Evolutionary conservation across 2,888 invertebrate genomes (phyloP).

Genomic region (Pocota personata): DNA sequence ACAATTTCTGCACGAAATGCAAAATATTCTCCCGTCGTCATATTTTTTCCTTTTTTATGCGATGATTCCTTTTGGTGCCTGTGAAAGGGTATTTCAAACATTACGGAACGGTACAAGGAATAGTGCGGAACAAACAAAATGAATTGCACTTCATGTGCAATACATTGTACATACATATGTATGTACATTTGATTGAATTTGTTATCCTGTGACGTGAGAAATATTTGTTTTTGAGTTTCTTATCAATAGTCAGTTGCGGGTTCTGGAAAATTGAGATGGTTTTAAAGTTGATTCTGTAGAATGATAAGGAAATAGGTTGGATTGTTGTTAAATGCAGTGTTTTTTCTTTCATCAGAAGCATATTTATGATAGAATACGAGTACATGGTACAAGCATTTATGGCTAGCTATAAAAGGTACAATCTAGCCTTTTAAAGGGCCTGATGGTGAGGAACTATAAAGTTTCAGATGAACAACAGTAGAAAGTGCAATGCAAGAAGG

Average conservation of each 20-base stretch:
- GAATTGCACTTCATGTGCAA: constrained; percentile 57
- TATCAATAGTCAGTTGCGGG: constrained; percentile 15
- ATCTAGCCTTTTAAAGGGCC: no score
- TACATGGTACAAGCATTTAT: no score
- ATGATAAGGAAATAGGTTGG: not conserved
- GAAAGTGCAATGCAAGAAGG: no score
- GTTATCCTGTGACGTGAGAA: constrained; percentile 32
- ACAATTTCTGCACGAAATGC: constrained; percentile 62
- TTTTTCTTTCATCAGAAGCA: no score
- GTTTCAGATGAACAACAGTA: no score
- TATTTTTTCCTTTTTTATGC: constrained; percentile 2
- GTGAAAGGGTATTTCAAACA: constrained; percentile 4
- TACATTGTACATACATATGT: not conserved
- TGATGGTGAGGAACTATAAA: no score
- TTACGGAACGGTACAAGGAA: not conserved
- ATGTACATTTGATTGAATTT: constrained; percentile 47
- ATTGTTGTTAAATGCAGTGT: no score
- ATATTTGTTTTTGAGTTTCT: not conserved
- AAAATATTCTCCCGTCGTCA: constrained; percentile 57
- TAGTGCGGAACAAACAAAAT: constrained; percentile 17
- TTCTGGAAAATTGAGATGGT: not conserved
- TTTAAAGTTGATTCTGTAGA: not conserved
- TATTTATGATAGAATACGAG: no score
- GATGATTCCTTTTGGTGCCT: constrained; percentile 31
- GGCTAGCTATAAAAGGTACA: no score